phyloP scores from a whole-genome alignment of 2,888 invertebrate genomes.

The Molanna angustata region DNA sequence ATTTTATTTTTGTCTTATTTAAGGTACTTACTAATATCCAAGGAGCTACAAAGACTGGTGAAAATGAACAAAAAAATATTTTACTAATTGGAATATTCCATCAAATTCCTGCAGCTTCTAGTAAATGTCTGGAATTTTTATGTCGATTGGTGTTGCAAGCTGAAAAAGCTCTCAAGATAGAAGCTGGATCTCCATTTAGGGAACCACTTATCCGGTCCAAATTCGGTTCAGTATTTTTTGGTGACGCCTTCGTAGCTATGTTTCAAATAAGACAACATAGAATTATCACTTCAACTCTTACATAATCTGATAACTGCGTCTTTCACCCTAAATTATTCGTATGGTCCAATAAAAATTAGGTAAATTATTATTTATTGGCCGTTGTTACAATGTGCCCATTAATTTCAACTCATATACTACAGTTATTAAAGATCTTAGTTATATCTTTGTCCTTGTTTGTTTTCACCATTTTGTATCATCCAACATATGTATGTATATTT shows the following conservation, averaged over 20 bases:
- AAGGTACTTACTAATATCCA: slow-evolving; percentile 58
- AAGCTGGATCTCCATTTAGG: slow-evolving; percentile 88
- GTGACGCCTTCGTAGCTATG: too few relatives aligned
- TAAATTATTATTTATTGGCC: too few relatives aligned
- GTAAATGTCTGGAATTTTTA: slow-evolving; percentile 83
- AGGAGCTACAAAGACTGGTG: slow-evolving; percentile 72
- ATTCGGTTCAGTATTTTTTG: slow-evolving; percentile 91
- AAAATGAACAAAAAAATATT: slow-evolving; percentile 86
- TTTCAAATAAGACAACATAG: slow-evolving; percentile 74
- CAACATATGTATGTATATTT: too few relatives aligned
- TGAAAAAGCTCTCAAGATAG: slow-evolving; percentile 84
- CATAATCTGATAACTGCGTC: too few relatives aligned
- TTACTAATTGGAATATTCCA: slow-evolving; percentile 89
- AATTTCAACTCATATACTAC: too few relatives aligned
- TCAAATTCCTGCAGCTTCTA: slow-evolving; percentile 87
- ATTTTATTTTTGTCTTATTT: slow-evolving; percentile 23
- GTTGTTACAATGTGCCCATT: too few relatives aligned
- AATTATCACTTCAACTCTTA: too few relatives aligned
- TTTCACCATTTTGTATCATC: too few relatives aligned
- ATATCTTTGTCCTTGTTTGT: too few relatives aligned
- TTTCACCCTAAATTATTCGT: too few relatives aligned
- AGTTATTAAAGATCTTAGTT: too few relatives aligned
- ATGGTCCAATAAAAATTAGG: too few relatives aligned
- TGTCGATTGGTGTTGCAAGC: slow-evolving; percentile 82
- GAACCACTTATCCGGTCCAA: slow-evolving; percentile 85